phyloP scores from a whole-genome alignment of 2,888 invertebrate species.

The Meliscaeva auricollis region DNA sequence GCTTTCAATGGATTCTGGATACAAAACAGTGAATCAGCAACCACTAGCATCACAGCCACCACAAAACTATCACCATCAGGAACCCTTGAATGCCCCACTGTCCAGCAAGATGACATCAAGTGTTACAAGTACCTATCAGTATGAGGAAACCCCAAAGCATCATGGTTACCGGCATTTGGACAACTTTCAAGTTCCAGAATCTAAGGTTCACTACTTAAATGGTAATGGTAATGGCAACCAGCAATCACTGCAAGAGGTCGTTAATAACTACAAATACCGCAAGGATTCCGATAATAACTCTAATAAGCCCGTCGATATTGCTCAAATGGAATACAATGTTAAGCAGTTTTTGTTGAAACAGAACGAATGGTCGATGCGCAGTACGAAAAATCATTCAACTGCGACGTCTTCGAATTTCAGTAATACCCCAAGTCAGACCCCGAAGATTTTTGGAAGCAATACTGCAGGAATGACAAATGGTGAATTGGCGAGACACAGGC shows the following conservation, averaged over 20 bases:
- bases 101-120: constrained; percentile 65
- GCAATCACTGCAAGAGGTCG: constrained; percentile 79
- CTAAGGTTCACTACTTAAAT: constrained; percentile 45
- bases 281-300: constrained; percentile 82
- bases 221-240: constrained; percentile 59
- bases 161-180: constrained; percentile 42
- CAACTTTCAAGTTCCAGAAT: constrained; percentile 20
- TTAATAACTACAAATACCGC: constrained; percentile 82
- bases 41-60: constrained; percentile 75
- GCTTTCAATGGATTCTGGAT: constrained; percentile 83
- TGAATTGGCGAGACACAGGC: constrained; percentile 53
- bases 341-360: constrained; percentile 89
- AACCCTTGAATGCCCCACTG: constrained; percentile 37
- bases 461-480: constrained; percentile 46
- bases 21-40: constrained; percentile 82
- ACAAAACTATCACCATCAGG: constrained; percentile 32
- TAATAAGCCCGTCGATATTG: constrained; percentile 86
- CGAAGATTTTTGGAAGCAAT: constrained; percentile 37
- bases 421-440: constrained; percentile 58
- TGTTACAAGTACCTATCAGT: constrained; percentile 61
- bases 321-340: constrained; percentile 91
- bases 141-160: constrained; percentile 55
- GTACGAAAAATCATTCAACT: constrained; percentile 67
- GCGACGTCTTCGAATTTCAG: constrained; percentile 68
- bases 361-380: constrained; percentile 84